phyloP scores from a whole-genome alignment of 2,113 vertebrate species.

The Python bivittatus region DNA sequence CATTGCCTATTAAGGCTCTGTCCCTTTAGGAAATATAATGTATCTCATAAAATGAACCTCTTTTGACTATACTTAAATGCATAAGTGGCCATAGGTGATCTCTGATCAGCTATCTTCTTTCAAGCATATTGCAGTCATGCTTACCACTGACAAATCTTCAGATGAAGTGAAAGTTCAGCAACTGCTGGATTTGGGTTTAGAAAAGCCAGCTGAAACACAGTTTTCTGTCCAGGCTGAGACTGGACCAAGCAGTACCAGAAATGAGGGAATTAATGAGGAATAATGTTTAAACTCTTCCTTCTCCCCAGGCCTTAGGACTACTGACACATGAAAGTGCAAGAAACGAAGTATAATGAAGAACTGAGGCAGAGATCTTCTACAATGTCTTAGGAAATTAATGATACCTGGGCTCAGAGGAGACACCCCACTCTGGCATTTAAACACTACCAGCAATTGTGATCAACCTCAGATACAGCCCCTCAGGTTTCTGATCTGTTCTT shows the following conservation, averaged over 20 bases:
- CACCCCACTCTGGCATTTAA: not conserved
- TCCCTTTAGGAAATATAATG: not conserved
- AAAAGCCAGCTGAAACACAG: not conserved
- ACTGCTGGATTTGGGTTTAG: not conserved
- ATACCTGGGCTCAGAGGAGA: not conserved
- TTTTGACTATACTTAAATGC: not conserved
- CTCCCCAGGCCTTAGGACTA: not conserved
- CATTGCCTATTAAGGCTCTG: not conserved
- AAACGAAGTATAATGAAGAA: not conserved
- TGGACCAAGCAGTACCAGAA: not conserved
- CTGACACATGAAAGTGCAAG: not conserved
- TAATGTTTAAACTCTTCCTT: not conserved
- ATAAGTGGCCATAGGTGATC: not conserved
- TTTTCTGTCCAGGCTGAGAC: not conserved
- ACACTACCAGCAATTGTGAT: not conserved
- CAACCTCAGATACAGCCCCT: not conserved
- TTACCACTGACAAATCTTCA: not conserved
- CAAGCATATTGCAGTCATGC: not conserved
- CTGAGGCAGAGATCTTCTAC: not conserved
- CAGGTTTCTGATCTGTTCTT: not conserved
- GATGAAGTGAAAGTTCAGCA: not conserved
- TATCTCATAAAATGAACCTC: not conserved
- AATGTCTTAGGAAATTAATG: not conserved
- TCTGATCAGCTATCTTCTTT: not conserved
- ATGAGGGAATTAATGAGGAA: not conserved